phyloP scores from a whole-genome alignment of 2,113 vertebrate species.

The Atlantisia rogersi region DNA sequence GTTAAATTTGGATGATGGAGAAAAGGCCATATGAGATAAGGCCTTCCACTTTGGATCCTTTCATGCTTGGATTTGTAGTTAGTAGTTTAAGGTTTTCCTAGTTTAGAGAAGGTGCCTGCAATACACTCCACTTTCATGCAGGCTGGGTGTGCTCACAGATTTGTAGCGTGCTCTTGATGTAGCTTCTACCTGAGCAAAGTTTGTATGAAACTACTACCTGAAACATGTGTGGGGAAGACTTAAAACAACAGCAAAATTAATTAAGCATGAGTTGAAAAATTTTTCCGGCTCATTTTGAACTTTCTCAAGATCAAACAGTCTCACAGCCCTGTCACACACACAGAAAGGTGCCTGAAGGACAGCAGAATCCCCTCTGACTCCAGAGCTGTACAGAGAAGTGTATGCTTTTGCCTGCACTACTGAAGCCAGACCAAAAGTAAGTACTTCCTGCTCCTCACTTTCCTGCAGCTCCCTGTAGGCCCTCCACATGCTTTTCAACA shows the following conservation, averaged over 20 bases:
- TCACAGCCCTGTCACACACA: not conserved
- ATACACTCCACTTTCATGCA: not conserved
- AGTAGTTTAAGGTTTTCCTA: not conserved
- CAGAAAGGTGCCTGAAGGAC: not conserved
- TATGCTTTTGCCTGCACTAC: not conserved
- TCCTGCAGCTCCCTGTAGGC: not conserved
- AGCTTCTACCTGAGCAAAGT: not conserved
- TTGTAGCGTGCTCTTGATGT: rapidly evolving
- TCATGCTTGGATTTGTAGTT: slow-evolving; percentile 44
- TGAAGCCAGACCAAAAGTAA: not conserved
- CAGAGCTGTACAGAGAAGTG: not conserved
- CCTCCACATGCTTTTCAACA: not conserved
- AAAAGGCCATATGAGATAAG: not conserved
- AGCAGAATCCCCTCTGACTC: not conserved
- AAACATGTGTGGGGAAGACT: rapidly evolving
- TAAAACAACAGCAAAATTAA: not conserved
- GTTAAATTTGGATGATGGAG: slow-evolving; percentile 41
- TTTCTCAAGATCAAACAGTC: not conserved
- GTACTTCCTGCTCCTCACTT: not conserved
- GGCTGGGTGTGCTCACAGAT: not conserved
- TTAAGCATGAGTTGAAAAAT: not conserved
- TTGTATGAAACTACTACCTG: not conserved
- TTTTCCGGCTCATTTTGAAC: not conserved
- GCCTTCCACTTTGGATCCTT: slow-evolving; percentile 27
- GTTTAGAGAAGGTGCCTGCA: not conserved